Conservation (phyloP, 2,888 invertebrate species). For the Clistopyga incitator region DNA sequence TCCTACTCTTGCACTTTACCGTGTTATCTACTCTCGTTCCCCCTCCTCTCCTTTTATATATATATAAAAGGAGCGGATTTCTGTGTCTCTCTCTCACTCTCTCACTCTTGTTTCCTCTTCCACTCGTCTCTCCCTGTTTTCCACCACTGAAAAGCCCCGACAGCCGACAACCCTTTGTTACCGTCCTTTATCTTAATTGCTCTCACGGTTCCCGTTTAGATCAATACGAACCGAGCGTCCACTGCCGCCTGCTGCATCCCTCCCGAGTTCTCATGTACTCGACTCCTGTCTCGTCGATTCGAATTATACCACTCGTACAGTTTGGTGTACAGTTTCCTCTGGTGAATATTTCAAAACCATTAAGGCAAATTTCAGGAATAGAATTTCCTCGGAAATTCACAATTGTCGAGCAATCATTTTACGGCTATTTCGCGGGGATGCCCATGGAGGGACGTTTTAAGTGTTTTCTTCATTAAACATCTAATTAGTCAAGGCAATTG, state of each 20-base stretch:
- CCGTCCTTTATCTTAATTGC: constrained; percentile 83
- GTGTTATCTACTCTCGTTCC: constrained; percentile 64
- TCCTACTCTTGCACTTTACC: constrained; percentile 52
- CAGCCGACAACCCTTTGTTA: constrained; percentile 83
- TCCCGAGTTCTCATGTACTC: constrained; percentile 41
- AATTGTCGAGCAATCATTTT: background rate
- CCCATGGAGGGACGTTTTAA: background rate
- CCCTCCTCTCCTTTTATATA: constrained; percentile 31
- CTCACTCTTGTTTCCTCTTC: background rate
- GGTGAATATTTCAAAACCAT: constrained; percentile 20
- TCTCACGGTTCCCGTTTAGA: constrained; percentile 82
- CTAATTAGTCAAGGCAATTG: too few species aligned
- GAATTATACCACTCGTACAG: constrained; percentile 76
- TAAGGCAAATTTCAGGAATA: background rate
- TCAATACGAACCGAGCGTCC: constrained; percentile 78
- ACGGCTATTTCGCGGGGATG: background rate
- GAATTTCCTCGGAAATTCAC: background rate
- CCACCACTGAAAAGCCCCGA: constrained; percentile 61
- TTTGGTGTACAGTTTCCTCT: constrained; percentile 17
- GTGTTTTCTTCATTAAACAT: background rate
- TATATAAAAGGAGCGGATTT: background rate
- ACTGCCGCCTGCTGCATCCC: constrained; percentile 66
- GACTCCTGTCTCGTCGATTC: constrained; percentile 72
- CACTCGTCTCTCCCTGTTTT: constrained; percentile 67
- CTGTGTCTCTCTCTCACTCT: constrained; percentile 16